Evolutionary conservation across 2,888 invertebrate genomes (phyloP).

Genomic region (Hypomecis punctinalis): DNA sequence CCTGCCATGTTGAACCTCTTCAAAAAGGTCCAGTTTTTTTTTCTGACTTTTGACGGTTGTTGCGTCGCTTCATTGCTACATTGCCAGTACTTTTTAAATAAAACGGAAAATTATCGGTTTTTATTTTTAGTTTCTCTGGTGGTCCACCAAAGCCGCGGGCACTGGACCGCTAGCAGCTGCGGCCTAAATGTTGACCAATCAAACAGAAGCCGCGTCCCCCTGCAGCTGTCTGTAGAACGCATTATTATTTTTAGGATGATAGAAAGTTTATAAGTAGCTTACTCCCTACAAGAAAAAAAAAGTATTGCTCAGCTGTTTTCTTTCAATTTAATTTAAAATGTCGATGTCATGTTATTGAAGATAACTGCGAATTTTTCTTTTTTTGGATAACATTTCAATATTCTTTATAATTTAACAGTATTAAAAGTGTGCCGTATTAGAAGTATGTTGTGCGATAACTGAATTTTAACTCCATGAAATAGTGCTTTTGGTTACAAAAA

Average conservation of each 20-base stretch:
- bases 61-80: constrained; percentile 50
- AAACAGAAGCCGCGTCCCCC: too few species aligned
- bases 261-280: background rate
- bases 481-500: constrained; percentile 15
- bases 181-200: too few species aligned
- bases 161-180: too few species aligned
- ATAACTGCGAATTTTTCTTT: background rate
- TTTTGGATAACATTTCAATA: background rate
- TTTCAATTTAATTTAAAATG: too few species aligned
- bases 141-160: too few species aligned
- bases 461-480: background rate
- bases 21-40: constrained; percentile 77
- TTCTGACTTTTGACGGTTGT: constrained; percentile 61
- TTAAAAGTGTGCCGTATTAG: background rate
- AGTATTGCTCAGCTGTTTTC: background rate
- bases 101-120: constrained; percentile 30
- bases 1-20: constrained; percentile 84
- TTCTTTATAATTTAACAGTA: too few species aligned
- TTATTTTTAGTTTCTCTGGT: background rate
- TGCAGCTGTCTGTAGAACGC: background rate
- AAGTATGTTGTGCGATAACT: constrained; percentile 9
- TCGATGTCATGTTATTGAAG: background rate
- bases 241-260: background rate
- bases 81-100: constrained; percentile 68
- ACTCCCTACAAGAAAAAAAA: background rate